Evolutionary conservation across 2,888 invertebrate species (phyloP).

Genomic region (Drosophila algonquin): DNA sequence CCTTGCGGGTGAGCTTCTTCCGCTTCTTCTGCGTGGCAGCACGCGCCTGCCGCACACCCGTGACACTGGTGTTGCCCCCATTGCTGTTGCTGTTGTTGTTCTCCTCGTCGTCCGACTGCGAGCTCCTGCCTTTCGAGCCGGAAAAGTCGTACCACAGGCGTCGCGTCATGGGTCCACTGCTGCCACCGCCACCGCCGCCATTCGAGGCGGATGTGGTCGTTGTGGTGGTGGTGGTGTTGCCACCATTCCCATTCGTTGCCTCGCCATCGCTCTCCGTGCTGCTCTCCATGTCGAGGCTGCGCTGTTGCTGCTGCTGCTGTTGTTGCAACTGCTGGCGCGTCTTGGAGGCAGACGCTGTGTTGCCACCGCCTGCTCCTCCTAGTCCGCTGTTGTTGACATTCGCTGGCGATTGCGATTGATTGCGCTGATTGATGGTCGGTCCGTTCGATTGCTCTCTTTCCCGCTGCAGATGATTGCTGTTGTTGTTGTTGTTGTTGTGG

Average conservation of each 20-base stretch:
- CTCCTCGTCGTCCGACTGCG: slow-evolving; percentile 87
- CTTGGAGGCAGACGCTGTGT: slow-evolving; percentile 71
- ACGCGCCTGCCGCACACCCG: slow-evolving; percentile 60
- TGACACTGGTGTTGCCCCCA: slow-evolving; percentile 53
- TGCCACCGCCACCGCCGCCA: slow-evolving; percentile 48
- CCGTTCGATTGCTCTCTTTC: slow-evolving; percentile 47
- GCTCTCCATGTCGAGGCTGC: slow-evolving; percentile 79
- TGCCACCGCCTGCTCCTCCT: slow-evolving; percentile 29
- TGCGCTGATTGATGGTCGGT: slow-evolving; percentile 43
- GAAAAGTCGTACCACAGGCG: slow-evolving; percentile 91
- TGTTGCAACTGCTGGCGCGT: slow-evolving; percentile 67
- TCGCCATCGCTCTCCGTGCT: slow-evolving; percentile 81
- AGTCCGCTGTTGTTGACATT: slow-evolving; percentile 54
- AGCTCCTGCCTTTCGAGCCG: slow-evolving; percentile 86
- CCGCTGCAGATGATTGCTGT: slow-evolving; percentile 51
- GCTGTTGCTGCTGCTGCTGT: slow-evolving; percentile 57
- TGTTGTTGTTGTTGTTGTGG: slow-evolving; percentile 56
- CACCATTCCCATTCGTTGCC: slow-evolving; percentile 68
- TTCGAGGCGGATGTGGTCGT: slow-evolving; percentile 63
- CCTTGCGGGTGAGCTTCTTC: slow-evolving; percentile 83
- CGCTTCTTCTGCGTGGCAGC: slow-evolving; percentile 81
- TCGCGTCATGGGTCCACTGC: slow-evolving; percentile 86
- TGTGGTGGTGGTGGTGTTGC: slow-evolving; percentile 58
- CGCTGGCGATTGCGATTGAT: slow-evolving; percentile 67
- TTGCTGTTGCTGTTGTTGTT: slow-evolving; percentile 83